Conservation (phyloP, 1,140 invertebrate genomes). For the Apolygus lucorum region DNA sequence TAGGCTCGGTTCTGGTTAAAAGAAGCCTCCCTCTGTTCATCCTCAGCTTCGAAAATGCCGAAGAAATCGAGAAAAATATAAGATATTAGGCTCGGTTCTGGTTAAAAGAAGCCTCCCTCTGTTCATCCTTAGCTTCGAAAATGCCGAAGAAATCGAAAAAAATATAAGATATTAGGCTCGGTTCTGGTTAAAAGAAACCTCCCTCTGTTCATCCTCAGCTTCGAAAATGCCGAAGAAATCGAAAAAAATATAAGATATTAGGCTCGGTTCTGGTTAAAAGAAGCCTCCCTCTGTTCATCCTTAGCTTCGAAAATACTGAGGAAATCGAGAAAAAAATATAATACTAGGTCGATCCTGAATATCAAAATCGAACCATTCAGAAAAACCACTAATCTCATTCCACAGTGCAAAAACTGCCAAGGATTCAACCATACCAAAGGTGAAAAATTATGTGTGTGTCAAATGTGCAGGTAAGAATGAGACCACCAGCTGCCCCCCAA, state of each 20-base stretch:
- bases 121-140: too few relatives aligned
- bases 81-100: too few relatives aligned
- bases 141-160: too few relatives aligned
- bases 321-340: not conserved
- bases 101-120: too few relatives aligned
- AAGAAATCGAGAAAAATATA: too few relatives aligned
- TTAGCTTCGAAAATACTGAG: not conserved
- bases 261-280: not conserved
- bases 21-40: too few relatives aligned
- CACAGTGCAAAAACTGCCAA: conserved; percentile 25
- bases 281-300: not conserved
- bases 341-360: not conserved
- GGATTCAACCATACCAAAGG: conserved; percentile 18
- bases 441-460: conserved; percentile 26
- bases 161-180: too few relatives aligned
- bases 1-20: too few relatives aligned
- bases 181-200: not conserved
- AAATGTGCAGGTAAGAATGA: conserved; percentile 30
- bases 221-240: not conserved
- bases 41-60: too few relatives aligned
- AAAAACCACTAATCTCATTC: not conserved
- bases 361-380: too few relatives aligned
- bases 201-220: not conserved
- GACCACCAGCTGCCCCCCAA: conserved; percentile 14
- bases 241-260: not conserved